These are phyloP conservation scores for Diglossa cyanea DNA, from an alignment of 2,797 vertebrate genomes.

Conservation along the genomic window DNA sequence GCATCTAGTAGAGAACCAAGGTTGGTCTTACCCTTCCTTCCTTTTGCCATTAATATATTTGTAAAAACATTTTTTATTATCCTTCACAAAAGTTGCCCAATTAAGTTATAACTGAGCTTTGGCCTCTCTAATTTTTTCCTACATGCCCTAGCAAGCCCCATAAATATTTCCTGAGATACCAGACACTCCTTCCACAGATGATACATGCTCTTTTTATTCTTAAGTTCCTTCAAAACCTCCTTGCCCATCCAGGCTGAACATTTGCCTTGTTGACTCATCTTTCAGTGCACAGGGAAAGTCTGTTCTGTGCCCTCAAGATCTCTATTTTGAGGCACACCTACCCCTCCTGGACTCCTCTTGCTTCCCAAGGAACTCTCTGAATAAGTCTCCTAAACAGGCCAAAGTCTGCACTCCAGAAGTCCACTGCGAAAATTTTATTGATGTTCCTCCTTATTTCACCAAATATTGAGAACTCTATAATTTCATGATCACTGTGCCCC, in stretches of 20 bases:
- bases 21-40: not conserved
- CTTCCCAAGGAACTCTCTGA: not conserved
- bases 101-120: not conserved
- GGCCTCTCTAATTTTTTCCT: not conserved
- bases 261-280: fast-evolving
- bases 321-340: not conserved
- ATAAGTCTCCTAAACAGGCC: not conserved
- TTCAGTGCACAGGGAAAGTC: not conserved
- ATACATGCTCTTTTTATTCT: not conserved
- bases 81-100: not conserved
- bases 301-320: not conserved
- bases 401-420: not conserved
- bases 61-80: not conserved
- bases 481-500: not conserved
- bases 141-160: not conserved
- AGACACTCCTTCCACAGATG: not conserved
- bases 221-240: not conserved
- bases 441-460: not conserved
- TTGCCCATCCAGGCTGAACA: not conserved
- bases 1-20: not conserved
- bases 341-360: not conserved
- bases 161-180: not conserved
- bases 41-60: not conserved
- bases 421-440: not conserved
- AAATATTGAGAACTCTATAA: not conserved